Percentiles rank a stretch among this genome's conserved stretches.
Conservation (phyloP, 2,888 invertebrate species). For the Apeira syringaria region DNA sequence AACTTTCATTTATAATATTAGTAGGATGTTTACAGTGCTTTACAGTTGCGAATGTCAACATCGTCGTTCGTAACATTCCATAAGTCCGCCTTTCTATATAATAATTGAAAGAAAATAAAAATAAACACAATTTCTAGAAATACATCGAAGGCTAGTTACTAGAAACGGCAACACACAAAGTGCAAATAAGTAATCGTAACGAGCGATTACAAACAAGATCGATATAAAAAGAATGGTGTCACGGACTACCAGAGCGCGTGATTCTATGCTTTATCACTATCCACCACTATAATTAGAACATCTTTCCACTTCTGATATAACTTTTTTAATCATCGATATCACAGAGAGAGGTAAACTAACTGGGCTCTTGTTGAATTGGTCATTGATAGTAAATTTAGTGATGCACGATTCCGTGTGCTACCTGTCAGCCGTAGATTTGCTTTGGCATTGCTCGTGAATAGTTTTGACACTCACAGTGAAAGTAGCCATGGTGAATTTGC, state of each 20-base stretch:
- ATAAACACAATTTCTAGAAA: conserved; percentile 10
- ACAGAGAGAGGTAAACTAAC: conserved; percentile 35
- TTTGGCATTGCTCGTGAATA: conserved; percentile 41
- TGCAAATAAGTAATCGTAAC: conserved; percentile 39
- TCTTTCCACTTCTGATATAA: conserved; percentile 36
- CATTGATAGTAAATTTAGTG: conserved; percentile 47
- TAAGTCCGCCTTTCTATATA: conserved; percentile 24
- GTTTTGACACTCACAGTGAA: conserved; percentile 50
- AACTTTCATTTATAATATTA: too few species aligned
- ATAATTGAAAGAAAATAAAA: conserved; percentile 14
- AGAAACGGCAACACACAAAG: conserved; percentile 28
- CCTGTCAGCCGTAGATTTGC: conserved; percentile 50
- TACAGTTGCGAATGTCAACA: too few species aligned
- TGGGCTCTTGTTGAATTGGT: conserved; percentile 42
- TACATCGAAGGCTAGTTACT: conserved; percentile 16
- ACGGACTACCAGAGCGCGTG: conserved; percentile 63
- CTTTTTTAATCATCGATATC: conserved; percentile 39
- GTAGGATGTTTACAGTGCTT: too few species aligned
- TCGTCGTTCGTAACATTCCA: conserved; percentile 25
- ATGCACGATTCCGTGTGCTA: conserved; percentile 56
- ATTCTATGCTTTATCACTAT: conserved; percentile 47
- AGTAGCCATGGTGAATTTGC: conserved; percentile 36
- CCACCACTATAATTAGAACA: conserved; percentile 43
- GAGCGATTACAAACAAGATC: conserved; percentile 45
- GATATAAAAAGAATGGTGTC: conserved; percentile 62